Evolutionary conservation across 2,113 vertebrate species (phyloP), one percentile per base, ranked within the genome.

Genomic region (Pholis gunnellus): DNA sequence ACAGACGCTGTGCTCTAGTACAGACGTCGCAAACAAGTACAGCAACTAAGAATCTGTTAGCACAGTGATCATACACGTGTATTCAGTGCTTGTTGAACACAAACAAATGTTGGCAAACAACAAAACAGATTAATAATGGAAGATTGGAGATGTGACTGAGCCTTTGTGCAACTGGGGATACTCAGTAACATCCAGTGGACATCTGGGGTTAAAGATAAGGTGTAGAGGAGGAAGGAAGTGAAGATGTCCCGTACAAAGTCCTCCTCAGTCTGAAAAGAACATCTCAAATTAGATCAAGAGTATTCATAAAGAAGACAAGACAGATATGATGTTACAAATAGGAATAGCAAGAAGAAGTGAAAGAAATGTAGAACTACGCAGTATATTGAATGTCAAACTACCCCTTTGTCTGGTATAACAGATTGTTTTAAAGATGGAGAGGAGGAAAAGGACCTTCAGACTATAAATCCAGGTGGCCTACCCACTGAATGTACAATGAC

Each of bases 371-470:
- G 67, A 81, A 61, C 5, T n/a, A 46, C 54, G 18, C 2, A 10
- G 22, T 64, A 27, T 64, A 25, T 59, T 31, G 29, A 72, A 56
- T 75, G 25, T 42, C 40, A 29, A 46, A 65, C 36, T 34, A 22
- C 40, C 22, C 29, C 2, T 0, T 25, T 82, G 70, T 82, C 34
- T 59, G 9, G 17, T 57, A 17, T 65, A 75, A 76, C 63, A 3
- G 20, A 65, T 18, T 34, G 69, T 80, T 46, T 75, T 31, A 52
- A 20, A 60, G 70, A 54, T 52, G 46, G 29, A 65, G 69, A 54
- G 17, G 25, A 67, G 18, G 48, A 34, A 68, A 44, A 27, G 18
- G 50, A 64, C 44, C 17, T 57, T 25, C 42, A 36, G n/a, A 75
- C 50, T 46, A 46, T 73, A 77, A 61, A 78, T 60, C 34, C n/a